A percentile compares a stretch with the other conserved stretches of the same genome.
These are phyloP conservation scores for Brachyopa scutellaris DNA, from an alignment of 2,888 invertebrate genomes.

Conservation along the genomic window DNA sequence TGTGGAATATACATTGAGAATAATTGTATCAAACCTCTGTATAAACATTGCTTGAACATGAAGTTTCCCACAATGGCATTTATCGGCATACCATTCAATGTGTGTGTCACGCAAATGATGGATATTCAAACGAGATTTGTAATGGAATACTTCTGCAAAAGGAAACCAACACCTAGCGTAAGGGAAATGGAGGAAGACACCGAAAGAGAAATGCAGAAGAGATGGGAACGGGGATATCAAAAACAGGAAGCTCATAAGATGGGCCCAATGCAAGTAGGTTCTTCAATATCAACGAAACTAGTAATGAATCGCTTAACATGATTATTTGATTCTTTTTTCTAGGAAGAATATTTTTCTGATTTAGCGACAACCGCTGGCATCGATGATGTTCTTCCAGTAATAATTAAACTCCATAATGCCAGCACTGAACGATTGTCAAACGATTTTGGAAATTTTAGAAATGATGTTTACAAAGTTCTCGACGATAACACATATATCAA, in stretches of 20 bases:
- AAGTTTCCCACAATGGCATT: conserved; percentile 91
- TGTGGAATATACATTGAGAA: conserved; percentile 89
- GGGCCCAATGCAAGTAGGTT: conserved; percentile 86
- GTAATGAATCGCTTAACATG: background rate
- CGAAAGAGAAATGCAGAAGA: conserved; percentile 84
- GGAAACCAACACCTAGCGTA: conserved; percentile 84
- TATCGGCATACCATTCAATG: conserved; percentile 89
- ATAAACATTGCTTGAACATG: conserved; percentile 93
- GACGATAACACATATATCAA: conserved; percentile 84
- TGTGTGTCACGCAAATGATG: conserved; percentile 93
- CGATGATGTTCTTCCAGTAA: conserved; percentile 85
- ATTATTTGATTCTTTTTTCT: conserved; percentile 32
- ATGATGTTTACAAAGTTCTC: conserved; percentile 85
- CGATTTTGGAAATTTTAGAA: conserved; percentile 85
- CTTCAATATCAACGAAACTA: background rate
- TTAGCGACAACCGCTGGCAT: conserved; percentile 86
- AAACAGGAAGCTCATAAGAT: conserved; percentile 92
- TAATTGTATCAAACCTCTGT: conserved; percentile 92
- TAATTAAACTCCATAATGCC: conserved; percentile 88
- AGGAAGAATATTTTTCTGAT: conserved; percentile 87
- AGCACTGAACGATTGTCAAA: conserved; percentile 86
- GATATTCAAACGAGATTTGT: conserved; percentile 91
- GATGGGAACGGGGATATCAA: conserved; percentile 85
- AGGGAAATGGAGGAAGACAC: conserved; percentile 86
- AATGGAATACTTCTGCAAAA: conserved; percentile 85